A percentile compares a stretch with the other conserved stretches of the same genome.
These are phyloP conservation scores for Crocuta crocuta DNA, from an alignment of 2,113 vertebrate genomes.

Conservation along the genomic window DNA sequence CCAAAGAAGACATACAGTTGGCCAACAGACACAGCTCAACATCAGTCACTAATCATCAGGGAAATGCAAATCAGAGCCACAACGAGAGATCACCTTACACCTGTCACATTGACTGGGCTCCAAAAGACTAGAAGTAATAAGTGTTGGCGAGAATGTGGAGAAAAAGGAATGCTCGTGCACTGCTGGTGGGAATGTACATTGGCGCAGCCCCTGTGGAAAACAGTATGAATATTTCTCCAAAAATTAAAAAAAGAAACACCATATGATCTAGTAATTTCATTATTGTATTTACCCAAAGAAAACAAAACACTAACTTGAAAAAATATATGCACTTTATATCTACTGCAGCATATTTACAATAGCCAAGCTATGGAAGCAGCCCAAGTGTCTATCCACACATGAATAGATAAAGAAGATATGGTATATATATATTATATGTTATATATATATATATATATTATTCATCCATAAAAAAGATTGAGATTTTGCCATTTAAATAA, in stretches of 20 bases:
- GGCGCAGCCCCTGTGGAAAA: no score
- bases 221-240: no score
- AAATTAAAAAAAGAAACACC: no score
- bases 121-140: neutral
- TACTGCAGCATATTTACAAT: neutral
- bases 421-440: no score
- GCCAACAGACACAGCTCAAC: neutral
- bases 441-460: no score
- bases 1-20: neutral
- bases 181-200: neutral
- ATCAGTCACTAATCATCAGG: neutral
- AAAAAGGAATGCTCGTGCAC: neutral
- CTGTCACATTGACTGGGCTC: neutral
- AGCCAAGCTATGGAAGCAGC: neutral
- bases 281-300: neutral
- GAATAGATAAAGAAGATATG: no score
- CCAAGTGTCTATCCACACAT: no score
- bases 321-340: neutral
- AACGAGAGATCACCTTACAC: neutral
- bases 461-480: no score
- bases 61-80: neutral
- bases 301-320: neutral
- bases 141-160: neutral
- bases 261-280: neutral
- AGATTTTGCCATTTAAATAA: no score